Evolutionary conservation across 2,113 vertebrate species (phyloP), one percentile per base, ranked within the genome.

Genomic region (Apistogramma diplotaenia): DNA sequence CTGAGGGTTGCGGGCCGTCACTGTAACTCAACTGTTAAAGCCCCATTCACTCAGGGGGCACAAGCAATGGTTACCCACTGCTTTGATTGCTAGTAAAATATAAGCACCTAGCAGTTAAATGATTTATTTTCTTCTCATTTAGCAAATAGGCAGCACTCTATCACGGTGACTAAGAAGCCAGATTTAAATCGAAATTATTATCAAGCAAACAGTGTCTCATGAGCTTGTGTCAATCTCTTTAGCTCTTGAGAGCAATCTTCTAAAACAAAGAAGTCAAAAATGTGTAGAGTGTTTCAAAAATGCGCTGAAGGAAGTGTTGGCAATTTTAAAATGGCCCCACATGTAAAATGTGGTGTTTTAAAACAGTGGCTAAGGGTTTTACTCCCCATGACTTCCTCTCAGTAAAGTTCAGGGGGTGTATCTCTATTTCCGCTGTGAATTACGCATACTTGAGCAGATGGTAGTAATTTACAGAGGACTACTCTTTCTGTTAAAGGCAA

Each of bases 371-470:
- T 85, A 79, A 76, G 55, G 35, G 23, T 21, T 79, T 83, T 74
- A 65, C 82, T 83, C 55, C 49, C 57, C 33, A 10, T 31, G 71
- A 79, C 51, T 81, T 86, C 79, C 76, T 87, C 67, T 85, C 74
- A 78, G 83, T 87, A 87, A 84, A 90, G 83, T 43, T 81, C 78
- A 59, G 74, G 83, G 84, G 87, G 85, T 60, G 73, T 84, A 83
- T 82, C 80, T 40, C 57, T 46, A 76, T 83, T 88, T 89, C 89
- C 77, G 35, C 27, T 83, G 82, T 90, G 65, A 89, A 88, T 89
- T 79, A 85, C n/a, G 53, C 75, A 21, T 71, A 85, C 72, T 81
- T 77, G 19, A 86, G 81, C 90, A 90, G 56, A 78, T 90, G 89
- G 84, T 74, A 83, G 81, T 81, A 2, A 89, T 90, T 87, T 90